Conservation (phyloP, 2,888 invertebrate species). For the Calliopum simillimum region DNA sequence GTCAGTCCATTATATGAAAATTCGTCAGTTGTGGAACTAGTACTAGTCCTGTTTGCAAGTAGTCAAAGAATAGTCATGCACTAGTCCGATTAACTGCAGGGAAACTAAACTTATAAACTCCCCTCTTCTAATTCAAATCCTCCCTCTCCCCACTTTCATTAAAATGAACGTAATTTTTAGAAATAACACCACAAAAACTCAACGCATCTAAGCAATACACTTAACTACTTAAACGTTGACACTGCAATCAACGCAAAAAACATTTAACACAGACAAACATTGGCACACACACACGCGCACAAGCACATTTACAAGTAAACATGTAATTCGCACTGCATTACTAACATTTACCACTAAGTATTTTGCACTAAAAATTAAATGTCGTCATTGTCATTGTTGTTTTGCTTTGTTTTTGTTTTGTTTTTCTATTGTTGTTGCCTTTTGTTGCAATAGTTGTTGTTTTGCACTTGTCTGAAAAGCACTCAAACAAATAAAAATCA, state of each 20-base stretch:
- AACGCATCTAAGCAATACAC: background rate
- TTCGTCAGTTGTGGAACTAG: no score
- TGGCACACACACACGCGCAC: background rate
- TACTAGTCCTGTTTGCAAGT: no score
- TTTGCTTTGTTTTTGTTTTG: slow-evolving; percentile 2
- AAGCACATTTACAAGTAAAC: slow-evolving; percentile 13
- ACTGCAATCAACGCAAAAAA: slow-evolving; percentile 10
- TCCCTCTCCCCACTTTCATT: no score
- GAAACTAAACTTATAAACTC: no score
- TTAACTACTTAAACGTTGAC: background rate
- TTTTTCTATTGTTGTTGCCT: slow-evolving; percentile 4
- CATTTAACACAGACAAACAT: slow-evolving; percentile 4
- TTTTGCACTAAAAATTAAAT: slow-evolving; percentile 28
- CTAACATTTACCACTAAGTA: slow-evolving; percentile 33
- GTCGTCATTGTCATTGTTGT: slow-evolving; percentile 20
- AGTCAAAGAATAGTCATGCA: no score
- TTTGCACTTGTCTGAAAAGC: slow-evolving; percentile 23
- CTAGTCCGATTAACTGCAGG: no score
- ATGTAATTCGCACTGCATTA: slow-evolving; percentile 35
- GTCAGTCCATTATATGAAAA: no score
- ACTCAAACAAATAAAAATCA: slow-evolving; percentile 28
- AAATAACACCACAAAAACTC: background rate
- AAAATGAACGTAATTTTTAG: background rate
- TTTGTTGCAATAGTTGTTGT: slow-evolving; percentile 7
- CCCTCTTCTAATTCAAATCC: no score